Evolutionary conservation across 2,113 vertebrate species (phyloP).

Genomic region (Marcusenius ussheri): DNA sequence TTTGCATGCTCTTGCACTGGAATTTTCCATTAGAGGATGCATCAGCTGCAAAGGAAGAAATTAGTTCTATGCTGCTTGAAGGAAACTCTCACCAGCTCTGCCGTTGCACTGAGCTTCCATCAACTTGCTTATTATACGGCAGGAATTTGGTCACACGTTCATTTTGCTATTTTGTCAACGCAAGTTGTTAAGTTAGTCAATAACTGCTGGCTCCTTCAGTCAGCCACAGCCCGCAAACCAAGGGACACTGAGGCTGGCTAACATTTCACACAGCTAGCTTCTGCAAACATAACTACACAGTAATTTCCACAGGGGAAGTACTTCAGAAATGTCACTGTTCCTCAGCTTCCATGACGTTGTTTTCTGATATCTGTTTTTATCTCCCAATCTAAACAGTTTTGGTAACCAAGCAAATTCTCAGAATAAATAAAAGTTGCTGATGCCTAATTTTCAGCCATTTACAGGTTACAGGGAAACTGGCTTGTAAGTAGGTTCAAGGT

Average conservation of each 20-base stretch:
- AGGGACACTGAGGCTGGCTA: neutral
- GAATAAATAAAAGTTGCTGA: neutral
- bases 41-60: neutral
- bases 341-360: neutral
- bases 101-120: neutral
- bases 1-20: neutral
- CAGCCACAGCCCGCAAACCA: neutral
- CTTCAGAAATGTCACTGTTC: neutral
- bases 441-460: neutral
- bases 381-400: neutral
- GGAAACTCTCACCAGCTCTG: neutral
- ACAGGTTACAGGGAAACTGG: neutral
- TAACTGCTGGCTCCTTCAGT: neutral
- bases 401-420: neutral
- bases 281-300: neutral
- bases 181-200: neutral
- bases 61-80: neutral
- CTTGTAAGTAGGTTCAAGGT: conserved; percentile 18
- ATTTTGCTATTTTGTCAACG: neutral
- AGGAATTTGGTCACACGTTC: neutral
- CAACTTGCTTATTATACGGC: neutral
- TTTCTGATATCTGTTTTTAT: neutral
- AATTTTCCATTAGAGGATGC: neutral
- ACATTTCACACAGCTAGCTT: neutral
- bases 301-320: neutral